Conservation (phyloP, 2,113 vertebrate species). For the Indicator indicator region DNA sequence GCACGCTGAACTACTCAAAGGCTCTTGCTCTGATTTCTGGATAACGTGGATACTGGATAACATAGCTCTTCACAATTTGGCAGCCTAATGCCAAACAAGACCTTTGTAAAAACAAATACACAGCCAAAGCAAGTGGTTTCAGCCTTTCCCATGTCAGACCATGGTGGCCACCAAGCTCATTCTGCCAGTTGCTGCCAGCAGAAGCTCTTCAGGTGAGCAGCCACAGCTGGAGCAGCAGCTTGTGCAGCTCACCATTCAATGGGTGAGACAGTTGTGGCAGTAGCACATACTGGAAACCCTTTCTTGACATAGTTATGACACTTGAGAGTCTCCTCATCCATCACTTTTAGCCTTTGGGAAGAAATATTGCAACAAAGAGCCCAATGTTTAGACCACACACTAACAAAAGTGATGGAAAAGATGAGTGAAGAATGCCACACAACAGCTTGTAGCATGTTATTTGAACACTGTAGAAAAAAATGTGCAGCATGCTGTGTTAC, state of each 20-base stretch:
- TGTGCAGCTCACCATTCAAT: fast-evolving
- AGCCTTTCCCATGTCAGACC: not conserved
- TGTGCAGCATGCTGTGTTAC: not conserved
- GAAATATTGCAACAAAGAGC: not conserved
- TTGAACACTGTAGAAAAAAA: not conserved
- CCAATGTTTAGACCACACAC: not conserved
- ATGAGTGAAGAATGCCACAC: not conserved
- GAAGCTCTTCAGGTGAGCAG: not conserved
- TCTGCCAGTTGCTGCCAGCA: not conserved
- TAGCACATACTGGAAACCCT: not conserved
- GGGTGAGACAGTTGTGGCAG: not conserved
- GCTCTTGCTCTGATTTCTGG: not conserved
- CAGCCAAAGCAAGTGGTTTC: not conserved
- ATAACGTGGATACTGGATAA: not conserved
- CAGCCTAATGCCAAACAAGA: not conserved
- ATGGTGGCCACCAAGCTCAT: not conserved
- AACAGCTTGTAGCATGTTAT: not conserved
- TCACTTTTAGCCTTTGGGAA: not conserved
- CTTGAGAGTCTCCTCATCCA: not conserved
- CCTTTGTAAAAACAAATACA: not conserved
- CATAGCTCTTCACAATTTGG: not conserved
- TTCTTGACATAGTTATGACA: not conserved
- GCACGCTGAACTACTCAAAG: not conserved
- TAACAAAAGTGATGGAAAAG: not conserved
- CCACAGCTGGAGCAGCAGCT: not conserved